Base-by-base conservation (phyloP, 2,113 vertebrate species). In the Eurypyga helias region DNA sequence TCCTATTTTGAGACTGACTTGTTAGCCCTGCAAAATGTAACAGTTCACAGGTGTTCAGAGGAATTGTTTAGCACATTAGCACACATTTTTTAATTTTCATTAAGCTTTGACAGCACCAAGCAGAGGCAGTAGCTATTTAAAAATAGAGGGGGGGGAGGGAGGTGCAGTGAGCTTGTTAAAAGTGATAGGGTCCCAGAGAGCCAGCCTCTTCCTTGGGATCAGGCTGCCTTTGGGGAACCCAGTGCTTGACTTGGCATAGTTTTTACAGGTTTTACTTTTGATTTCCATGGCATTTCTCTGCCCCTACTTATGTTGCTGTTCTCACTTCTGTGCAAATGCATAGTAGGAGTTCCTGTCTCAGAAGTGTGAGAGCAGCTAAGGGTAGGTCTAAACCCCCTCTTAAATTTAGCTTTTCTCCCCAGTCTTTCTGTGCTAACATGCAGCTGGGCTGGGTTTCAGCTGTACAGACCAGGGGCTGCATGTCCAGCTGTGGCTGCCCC, bases 1-100 rank as follows among this genome's bases (percentile, higher is more conserved):
- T 70, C 76, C 36, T 94, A 85, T 94, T 94, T 93, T 75, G 73
- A 94, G 84, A 61, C 64, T 71, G 65, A 89, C 70, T 95, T 77
- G 86, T 93, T 92, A 90, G 72, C 46, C 85, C 73, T 83, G 58
- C 73, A 91, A 90, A 92, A 61, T 60, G 7, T 84, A 89, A 66
- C 84, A 79, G 55, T 89, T 93, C 5, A 6, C 92, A 94, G 92
- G 87, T 94, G 69, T 89, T 95, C 1, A 3, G 72, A 84, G 55
- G 65, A 97, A 78, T 66, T 82, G 82, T 72, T 94, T 81, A 82
- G 70, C 88, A 89, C 52, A 67, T 66, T 75, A 93, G 55, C 82
- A 87, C 51, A 89, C 55, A 79, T 89, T 87, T 82, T 69, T 89
- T 61, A n/a, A 61, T 88, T 84, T 91, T 81, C 79, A 75, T 91